Base-by-base conservation (phyloP, 2,113 vertebrate species). In the Glaucomys volans region DNA sequence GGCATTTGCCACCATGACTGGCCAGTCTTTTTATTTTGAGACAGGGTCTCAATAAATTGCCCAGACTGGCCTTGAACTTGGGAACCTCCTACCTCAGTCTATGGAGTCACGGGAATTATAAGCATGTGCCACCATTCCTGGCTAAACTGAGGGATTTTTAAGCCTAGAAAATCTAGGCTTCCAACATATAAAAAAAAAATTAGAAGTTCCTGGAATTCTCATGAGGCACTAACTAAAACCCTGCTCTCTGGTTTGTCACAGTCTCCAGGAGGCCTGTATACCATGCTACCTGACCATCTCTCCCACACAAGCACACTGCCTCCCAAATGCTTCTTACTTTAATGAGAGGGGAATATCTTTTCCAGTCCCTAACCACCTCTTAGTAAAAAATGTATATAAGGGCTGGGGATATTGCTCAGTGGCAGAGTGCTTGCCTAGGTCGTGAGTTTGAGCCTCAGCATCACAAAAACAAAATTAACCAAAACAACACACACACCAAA, bases 301-400 rank as follows among this genome's bases (percentile, higher is more conserved):
- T 79, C 24, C 14, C 16, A 62, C 17, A 82, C 47, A 93, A 17
- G n/a, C 6, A 40, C 12, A 4, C 28, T 54, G 71, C 42, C 54
- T 52, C 59, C n/a, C 8, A 76, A 75, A 91, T 67, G 24, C 40
- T 95, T 96, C 66, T 96, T 64, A 85, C 40, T 64, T 94, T 47
- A 52, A n/a, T 24, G 47, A 95, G 50, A 84, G 40, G 17, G 57
- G 28, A 81, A 82, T 57, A n/a, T 86, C 84, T 87, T 88, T 79
- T 30, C 74, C 37, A 72, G 44, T 72, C 47, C 90, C 47, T 93
- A 97, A 91, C 35, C 37, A 94, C 14, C 42, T 94, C 47, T 35
- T 89, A 50, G 62, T 37, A 50, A 87, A 90, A 93, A 95, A 86
- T 10, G 17, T 71, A 66, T n/a, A 69, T 20, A 66, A 44, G 13